Evolutionary conservation across 2,797 vertebrate genomes (phyloP).

Genomic region (Catostomus latipinnis): DNA sequence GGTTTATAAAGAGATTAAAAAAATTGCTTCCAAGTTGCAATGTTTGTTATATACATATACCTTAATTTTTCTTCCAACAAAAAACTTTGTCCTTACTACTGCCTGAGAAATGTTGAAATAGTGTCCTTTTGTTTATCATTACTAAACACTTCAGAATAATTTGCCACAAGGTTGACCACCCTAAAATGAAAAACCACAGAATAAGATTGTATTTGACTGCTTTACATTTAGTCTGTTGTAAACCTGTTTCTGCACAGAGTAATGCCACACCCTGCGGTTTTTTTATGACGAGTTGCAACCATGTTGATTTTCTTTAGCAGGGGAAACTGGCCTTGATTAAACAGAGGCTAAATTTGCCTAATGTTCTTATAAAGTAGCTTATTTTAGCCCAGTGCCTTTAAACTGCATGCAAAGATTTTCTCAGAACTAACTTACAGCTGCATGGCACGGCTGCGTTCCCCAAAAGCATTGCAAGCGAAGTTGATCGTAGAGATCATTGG

Average conservation of each 20-base stretch:
- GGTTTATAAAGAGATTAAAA: background rate
- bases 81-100: no score
- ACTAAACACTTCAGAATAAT: background rate
- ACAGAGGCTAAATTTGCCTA: constrained; percentile 36
- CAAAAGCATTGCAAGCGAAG: no score
- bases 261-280: constrained; percentile 19
- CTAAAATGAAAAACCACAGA: constrained; percentile 6
- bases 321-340: constrained; percentile 29
- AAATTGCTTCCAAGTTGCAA: background rate
- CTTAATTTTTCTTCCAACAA: background rate
- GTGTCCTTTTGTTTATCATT: background rate
- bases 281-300: constrained; percentile 13
- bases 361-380: constrained; percentile 37
- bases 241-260: constrained; percentile 17
- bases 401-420: constrained; percentile 31
- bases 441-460: background rate
- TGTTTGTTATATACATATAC: background rate
- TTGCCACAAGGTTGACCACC: background rate
- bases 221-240: constrained; percentile 16
- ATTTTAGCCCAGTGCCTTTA: constrained; percentile 38
- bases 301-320: constrained; percentile 31
- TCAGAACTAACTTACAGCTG: background rate
- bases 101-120: background rate
- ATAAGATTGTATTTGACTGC: constrained; percentile 1
- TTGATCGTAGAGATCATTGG: no score